Base-by-base conservation (phyloP, 92 coral and sea anemone genomes). In the Hydrozoanthus gracilis region DNA sequence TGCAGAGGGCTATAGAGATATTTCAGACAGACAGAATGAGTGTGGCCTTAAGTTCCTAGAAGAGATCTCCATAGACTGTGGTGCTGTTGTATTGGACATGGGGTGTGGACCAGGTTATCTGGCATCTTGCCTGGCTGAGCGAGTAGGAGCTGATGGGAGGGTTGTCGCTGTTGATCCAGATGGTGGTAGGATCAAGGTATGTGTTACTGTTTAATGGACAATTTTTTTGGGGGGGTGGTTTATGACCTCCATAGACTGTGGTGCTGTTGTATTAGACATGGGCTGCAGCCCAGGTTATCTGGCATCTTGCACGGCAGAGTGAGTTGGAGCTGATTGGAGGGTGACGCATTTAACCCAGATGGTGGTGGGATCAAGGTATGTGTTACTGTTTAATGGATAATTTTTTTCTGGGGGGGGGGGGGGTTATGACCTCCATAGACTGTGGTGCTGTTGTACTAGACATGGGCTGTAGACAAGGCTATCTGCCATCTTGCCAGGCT, bases 101-200 rank as follows among this genome's bases (percentile, higher is more conserved):
- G 84, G 84, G 6, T 79, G 84, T 8, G 84, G 84, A 4, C 46
- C 84, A 79, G 84, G 84, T 1, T 79, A 79, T 47, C 73, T 79
- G 51, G 71, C 84, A 14, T 79, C 84, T 15, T 55, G 61, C 84
- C 9, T 79, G 60, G 84, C 84, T 15, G 84, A 79, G 47, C 73
- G 12, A 15, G 84, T 79, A 7, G 73, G 84, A 8, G 55, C 58
- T 14, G 15, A 50, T 0, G 84, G 84, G 10, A 79, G 14, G 47
- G 84, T 79, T n/a, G 18, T 79, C 2, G 84, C 84, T 1, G 73
- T 79, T 79, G 84, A 79, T 45, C 84, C 84, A 56, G 84, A 79
- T 79, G 84, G 39, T 15, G 84, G 84, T 14, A 58, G 84, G 17
- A 64, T 79, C 10, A 64, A 79, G 84, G 82, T 76, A 54, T 3